Evolutionary conservation across 2,888 invertebrate genomes (phyloP).

Genomic region (Pammene aurita): DNA sequence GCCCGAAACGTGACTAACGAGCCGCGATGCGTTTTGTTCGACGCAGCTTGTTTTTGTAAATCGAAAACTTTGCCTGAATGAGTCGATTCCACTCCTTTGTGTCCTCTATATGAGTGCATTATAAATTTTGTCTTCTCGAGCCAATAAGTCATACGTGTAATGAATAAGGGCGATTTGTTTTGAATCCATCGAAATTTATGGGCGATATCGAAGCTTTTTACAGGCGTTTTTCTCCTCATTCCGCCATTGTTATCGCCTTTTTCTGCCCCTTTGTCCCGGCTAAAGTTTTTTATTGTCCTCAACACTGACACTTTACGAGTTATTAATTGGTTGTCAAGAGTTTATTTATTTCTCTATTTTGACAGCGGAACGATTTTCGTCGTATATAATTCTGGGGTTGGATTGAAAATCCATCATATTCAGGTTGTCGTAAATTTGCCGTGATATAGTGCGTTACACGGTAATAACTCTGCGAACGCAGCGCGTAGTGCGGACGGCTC

Average conservation of each 20-base stretch:
- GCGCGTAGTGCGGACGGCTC: constrained; percentile 79
- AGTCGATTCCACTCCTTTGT: constrained; percentile 66
- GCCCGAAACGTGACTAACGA: constrained; percentile 76
- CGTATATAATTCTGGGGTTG: constrained; percentile 73
- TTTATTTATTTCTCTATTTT: constrained; percentile 84
- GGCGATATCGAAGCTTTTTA: constrained; percentile 78
- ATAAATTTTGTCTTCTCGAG: constrained; percentile 70
- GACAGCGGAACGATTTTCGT: constrained; percentile 77
- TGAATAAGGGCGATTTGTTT: constrained; percentile 84
- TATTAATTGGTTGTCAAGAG: constrained; percentile 83
- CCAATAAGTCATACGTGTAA: constrained; percentile 82
- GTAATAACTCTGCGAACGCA: constrained; percentile 79
- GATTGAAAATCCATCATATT: constrained; percentile 84
- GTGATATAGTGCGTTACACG: constrained; percentile 81
- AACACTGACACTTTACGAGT: constrained; percentile 82
- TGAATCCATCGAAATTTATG: constrained; percentile 82
- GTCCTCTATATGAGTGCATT: constrained; percentile 73
- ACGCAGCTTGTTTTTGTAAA: constrained; percentile 60
- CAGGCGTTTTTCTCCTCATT: constrained; percentile 77
- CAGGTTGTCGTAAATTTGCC: constrained; percentile 81
- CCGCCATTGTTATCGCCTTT: constrained; percentile 78
- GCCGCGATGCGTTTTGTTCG: constrained; percentile 64
- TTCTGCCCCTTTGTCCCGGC: constrained; percentile 73
- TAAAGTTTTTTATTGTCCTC: constrained; percentile 74
- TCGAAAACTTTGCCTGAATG: constrained; percentile 57